phyloP scores from a whole-genome alignment of 1,140 invertebrate genomes.

The Teleogryllus occipitalis region DNA sequence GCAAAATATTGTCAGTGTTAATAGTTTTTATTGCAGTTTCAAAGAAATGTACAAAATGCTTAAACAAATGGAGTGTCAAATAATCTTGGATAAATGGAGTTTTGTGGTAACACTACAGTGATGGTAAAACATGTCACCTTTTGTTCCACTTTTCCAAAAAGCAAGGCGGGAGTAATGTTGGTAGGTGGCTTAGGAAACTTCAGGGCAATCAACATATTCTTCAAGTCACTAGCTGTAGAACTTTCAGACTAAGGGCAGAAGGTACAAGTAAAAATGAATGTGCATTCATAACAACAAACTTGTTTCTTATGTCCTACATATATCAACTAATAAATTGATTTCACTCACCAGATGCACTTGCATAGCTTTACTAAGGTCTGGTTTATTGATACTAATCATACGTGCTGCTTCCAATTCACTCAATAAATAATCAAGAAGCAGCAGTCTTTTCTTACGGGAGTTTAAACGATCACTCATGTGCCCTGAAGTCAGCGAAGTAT shows the following conservation, averaged over 20 bases:
- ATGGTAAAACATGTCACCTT: slow-evolving; percentile 40
- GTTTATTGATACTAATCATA: slow-evolving; percentile 58
- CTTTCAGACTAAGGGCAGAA: slow-evolving; percentile 59
- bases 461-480: slow-evolving; percentile 59
- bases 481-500: slow-evolving; percentile 53
- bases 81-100: background rate
- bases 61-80: background rate
- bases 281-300: background rate
- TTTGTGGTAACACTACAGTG: no score
- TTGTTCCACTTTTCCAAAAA: slow-evolving; percentile 69
- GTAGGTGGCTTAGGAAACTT: slow-evolving; percentile 78
- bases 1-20: slow-evolving; percentile 17
- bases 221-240: slow-evolving; percentile 64
- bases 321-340: slow-evolving; percentile 3
- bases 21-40: no score
- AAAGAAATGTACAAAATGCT: no score
- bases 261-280: slow-evolving; percentile 13
- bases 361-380: slow-evolving; percentile 39
- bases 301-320: background rate
- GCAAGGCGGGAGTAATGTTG: slow-evolving; percentile 60
- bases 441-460: slow-evolving; percentile 49
- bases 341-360: slow-evolving; percentile 41
- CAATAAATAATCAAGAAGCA: slow-evolving; percentile 70
- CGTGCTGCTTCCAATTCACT: slow-evolving; percentile 73
- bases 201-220: slow-evolving; percentile 64